Conservation (phyloP, 2,113 vertebrate species). For the Sarotherodon lohbergeri region DNA sequence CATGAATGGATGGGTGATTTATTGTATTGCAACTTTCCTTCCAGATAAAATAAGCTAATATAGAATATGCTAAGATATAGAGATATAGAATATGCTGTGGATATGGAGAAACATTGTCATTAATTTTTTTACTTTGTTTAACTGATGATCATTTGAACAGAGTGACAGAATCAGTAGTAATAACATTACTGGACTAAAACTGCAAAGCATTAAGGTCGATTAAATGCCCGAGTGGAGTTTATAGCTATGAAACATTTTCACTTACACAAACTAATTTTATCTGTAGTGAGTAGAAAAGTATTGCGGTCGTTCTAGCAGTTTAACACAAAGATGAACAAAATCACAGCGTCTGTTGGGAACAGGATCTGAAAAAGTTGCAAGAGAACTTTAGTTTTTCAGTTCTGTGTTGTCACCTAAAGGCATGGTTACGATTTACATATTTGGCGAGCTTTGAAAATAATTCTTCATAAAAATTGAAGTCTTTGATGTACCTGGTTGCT, state of each 20-base stretch:
- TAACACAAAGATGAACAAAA: not conserved
- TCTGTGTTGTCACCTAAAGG: slow-evolving; percentile 1
- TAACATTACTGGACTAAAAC: not conserved
- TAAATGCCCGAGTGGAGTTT: not conserved
- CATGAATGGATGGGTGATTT: not conserved
- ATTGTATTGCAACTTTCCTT: not conserved
- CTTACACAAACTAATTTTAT: not conserved
- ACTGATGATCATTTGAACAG: not conserved
- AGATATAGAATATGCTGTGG: not conserved
- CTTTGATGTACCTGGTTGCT: slow-evolving; percentile 60
- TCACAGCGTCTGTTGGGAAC: not conserved
- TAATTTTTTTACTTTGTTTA: not conserved
- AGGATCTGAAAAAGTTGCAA: not conserved
- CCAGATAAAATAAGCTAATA: not conserved
- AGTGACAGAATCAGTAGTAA: not conserved
- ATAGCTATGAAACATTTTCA: not conserved
- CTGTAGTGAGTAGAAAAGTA: not conserved
- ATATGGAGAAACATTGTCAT: not conserved
- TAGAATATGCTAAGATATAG: not conserved
- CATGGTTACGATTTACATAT: slow-evolving; percentile 24
- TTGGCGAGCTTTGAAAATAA: not conserved
- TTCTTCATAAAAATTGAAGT: not conserved
- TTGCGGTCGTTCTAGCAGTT: not conserved
- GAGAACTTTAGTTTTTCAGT: not conserved
- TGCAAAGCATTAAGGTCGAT: not conserved